phyloP scores from a whole-genome alignment of 2,888 invertebrate species.

The Ophion ellenae region DNA sequence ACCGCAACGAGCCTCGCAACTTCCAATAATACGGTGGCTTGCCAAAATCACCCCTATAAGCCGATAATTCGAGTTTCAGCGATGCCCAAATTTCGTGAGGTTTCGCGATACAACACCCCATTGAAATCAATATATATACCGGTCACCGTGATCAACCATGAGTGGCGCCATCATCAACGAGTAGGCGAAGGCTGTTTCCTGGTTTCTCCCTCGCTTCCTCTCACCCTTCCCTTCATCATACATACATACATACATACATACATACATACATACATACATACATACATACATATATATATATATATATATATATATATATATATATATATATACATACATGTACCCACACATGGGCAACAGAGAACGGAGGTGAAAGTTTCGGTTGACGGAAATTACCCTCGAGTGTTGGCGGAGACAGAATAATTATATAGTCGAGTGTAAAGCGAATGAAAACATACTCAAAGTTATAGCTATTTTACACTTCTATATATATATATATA shows the following conservation, averaged over 20 bases:
- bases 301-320: too few species aligned
- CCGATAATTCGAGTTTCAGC: conserved; percentile 55
- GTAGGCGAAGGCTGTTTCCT: conserved; percentile 14
- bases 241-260: too few species aligned
- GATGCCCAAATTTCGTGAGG: conserved; percentile 43
- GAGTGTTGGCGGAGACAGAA: conserved; percentile 35
- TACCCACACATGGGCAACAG: background rate
- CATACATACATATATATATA: too few species aligned
- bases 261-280: too few species aligned
- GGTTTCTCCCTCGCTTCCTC: background rate
- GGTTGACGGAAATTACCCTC: conserved; percentile 46
- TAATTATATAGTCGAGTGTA: conserved; percentile 26
- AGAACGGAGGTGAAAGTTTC: conserved; percentile 2
- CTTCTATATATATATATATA: too few species aligned
- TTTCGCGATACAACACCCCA: conserved; percentile 30
- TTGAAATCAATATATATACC: conserved; percentile 20
- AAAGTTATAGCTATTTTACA: too few species aligned
- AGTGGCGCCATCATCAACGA: background rate
- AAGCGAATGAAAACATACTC: conserved; percentile 21
- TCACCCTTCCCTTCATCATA: too few species aligned
- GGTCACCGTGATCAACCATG: conserved; percentile 47
- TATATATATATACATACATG: too few species aligned
- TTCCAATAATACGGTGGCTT: conserved; percentile 40
- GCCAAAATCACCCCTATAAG: conserved; percentile 35
- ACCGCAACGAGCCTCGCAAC: conserved; percentile 43